A percentile compares a stretch with the other conserved stretches of the same genome.
Conservation (phyloP, 2,888 invertebrate species). For the Scaptodrosophila latifasciaeformis region DNA sequence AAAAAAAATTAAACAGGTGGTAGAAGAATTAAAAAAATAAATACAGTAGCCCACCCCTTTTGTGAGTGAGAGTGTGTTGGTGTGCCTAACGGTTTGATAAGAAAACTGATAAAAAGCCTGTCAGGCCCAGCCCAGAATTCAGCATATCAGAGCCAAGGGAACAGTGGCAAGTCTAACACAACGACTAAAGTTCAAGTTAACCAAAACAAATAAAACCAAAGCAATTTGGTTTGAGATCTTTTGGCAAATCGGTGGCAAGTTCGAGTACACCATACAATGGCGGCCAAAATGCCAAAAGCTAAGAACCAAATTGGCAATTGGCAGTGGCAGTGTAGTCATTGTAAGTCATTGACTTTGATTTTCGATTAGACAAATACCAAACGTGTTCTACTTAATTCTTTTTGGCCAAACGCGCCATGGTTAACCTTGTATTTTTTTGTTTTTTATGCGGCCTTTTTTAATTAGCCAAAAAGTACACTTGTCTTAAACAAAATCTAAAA, state of each 20-base stretch:
- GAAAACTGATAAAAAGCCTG: too few species aligned
- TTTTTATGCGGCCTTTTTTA: slow-evolving; percentile 61
- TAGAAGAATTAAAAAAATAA: too few species aligned
- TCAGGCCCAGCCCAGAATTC: too few species aligned
- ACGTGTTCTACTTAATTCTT: slow-evolving; percentile 59
- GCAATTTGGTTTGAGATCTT: slow-evolving; percentile 26
- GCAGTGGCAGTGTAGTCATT: too few species aligned
- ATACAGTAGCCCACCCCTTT: too few species aligned
- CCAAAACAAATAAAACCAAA: too few species aligned
- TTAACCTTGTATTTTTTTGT: slow-evolving; percentile 20
- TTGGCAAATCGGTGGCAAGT: slow-evolving; percentile 48
- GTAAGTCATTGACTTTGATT: slow-evolving; percentile 69
- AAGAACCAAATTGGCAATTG: slow-evolving; percentile 48
- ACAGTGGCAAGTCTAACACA: too few species aligned
- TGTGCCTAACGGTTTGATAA: slow-evolving; percentile 54
- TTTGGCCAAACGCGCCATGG: slow-evolving; percentile 53
- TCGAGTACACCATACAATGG: slow-evolving; percentile 53
- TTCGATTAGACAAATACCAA: slow-evolving; percentile 56
- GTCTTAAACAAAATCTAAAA: neutral
- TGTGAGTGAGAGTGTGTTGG: slow-evolving; percentile 30
- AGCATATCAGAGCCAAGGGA: too few species aligned
- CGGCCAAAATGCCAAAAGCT: slow-evolving; percentile 47
- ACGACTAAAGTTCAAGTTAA: neutral
- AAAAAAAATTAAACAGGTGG: too few species aligned
- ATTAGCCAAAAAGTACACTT: slow-evolving; percentile 58